Conservation (phyloP, 2,797 vertebrate genomes). For the Pseudochirops corinnae region DNA sequence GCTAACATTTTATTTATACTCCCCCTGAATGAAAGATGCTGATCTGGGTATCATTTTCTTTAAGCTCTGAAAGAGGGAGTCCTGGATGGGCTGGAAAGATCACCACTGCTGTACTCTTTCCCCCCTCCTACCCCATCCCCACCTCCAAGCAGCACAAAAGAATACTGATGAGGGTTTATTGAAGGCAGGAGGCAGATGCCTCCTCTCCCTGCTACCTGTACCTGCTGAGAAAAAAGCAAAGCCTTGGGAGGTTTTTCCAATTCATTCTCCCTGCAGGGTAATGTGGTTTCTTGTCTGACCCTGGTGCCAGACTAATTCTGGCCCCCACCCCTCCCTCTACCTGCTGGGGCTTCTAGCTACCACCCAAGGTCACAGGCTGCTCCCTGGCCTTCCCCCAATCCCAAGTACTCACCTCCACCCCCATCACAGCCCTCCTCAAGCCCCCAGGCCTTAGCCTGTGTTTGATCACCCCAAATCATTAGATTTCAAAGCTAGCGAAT, state of each 20-base stretch:
- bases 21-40: neutral
- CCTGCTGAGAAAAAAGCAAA: neutral
- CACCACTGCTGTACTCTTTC: neutral
- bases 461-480: conserved; percentile 66
- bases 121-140: neutral
- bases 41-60: neutral
- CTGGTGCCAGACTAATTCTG: conserved; percentile 32
- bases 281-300: conserved; percentile 36
- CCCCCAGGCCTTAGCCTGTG: conserved; percentile 42
- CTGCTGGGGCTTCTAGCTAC: conserved; percentile 53
- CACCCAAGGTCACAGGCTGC: conserved; percentile 34
- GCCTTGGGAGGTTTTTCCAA: conserved; percentile 53
- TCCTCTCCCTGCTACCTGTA: conserved; percentile 2
- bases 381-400: conserved; percentile 12
- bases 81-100: neutral
- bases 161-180: conserved; percentile 19
- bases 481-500: conserved; percentile 67
- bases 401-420: neutral
- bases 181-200: neutral
- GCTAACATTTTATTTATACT: neutral
- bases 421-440: neutral
- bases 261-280: conserved; percentile 42
- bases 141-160: conserved; percentile 31
- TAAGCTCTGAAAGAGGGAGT: neutral
- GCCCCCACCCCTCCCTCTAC: conserved; percentile 39